A percentile compares a stretch with the other conserved stretches of the same genome.
phyloP scores from a whole-genome alignment of 2,888 invertebrate species.

The Cyaniris semiargus region DNA sequence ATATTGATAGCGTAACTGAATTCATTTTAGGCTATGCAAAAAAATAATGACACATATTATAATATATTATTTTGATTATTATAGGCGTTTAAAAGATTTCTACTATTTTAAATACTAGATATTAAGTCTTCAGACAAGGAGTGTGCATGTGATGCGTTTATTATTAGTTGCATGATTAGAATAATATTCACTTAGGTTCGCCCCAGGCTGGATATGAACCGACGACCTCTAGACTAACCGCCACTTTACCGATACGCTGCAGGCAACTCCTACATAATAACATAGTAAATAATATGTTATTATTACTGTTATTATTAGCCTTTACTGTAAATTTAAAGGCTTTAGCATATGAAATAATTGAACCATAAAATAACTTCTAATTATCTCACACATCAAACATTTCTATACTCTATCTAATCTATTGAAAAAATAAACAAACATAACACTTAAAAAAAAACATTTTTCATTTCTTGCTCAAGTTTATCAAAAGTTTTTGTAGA shows the following conservation, averaged over 20 bases:
- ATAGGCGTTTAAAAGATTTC: too few species aligned
- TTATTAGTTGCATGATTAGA: conserved; percentile 6
- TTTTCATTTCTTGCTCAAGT: too few species aligned
- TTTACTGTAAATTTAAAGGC: conserved; percentile 1
- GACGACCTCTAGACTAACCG: neutral
- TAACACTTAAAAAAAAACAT: too few species aligned
- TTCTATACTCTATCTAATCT: too few species aligned
- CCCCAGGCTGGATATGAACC: conserved; percentile 18
- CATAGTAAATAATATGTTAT: conserved; percentile 2
- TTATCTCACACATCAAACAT: neutral
- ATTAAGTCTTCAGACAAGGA: neutral
- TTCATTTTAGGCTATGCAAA: too few species aligned
- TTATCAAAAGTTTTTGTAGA: too few species aligned
- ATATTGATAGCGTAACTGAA: too few species aligned
- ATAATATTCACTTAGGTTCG: conserved; percentile 22
- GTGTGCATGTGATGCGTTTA: conserved; percentile 13
- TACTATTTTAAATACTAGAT: neutral
- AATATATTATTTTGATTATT: too few species aligned
- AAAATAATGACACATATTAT: too few species aligned
- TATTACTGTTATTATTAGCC: neutral
- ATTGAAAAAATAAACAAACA: too few species aligned
- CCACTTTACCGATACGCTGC: conserved; percentile 21
- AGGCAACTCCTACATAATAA: conserved; percentile 21
- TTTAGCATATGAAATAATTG: neutral
- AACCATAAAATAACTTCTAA: neutral